Conservation (phyloP, 1,140 invertebrate genomes). For the Cotesia vestalis region DNA sequence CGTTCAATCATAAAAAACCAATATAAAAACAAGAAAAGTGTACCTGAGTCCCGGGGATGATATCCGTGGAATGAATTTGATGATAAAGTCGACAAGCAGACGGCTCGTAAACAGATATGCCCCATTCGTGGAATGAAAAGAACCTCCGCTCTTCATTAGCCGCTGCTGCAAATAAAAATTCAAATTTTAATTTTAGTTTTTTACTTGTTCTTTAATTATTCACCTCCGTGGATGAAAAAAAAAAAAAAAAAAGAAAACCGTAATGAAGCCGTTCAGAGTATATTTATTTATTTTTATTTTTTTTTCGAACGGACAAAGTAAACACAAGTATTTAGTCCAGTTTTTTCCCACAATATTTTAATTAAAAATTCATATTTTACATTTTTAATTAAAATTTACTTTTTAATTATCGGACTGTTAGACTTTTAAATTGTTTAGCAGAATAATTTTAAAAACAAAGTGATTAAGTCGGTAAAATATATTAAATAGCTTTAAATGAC, state of each 20-base stretch:
- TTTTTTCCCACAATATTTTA: not conserved
- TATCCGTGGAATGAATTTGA: conserved; percentile 78
- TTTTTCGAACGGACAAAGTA: too few relatives aligned
- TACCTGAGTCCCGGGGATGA: conserved; percentile 78
- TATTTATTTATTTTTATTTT: too few relatives aligned
- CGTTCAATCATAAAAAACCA: not conserved
- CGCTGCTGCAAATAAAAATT: conserved; percentile 62
- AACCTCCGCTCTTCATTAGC: conserved; percentile 74
- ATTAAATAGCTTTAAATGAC: not conserved
- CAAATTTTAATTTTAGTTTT: not conserved
- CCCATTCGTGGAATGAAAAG: conserved; percentile 81
- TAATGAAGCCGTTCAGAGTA: too few relatives aligned
- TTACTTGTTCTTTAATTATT: not conserved
- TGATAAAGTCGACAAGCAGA: conserved; percentile 77
- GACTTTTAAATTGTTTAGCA: too few relatives aligned
- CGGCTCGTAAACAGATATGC: conserved; percentile 80
- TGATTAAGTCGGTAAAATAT: not conserved
- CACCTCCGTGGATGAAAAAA: not conserved
- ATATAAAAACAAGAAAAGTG: conserved; percentile 1
- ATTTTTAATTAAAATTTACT: not conserved
- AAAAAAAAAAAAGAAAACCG: too few relatives aligned
- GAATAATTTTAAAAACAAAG: too few relatives aligned
- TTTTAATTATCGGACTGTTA: too few relatives aligned
- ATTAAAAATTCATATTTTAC: not conserved
- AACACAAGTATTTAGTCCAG: too few relatives aligned